Evolutionary conservation across 2,888 invertebrate genomes (phyloP), one percentile per base, ranked within the genome.

Genomic region (Caenorhabditis wallacei): DNA sequence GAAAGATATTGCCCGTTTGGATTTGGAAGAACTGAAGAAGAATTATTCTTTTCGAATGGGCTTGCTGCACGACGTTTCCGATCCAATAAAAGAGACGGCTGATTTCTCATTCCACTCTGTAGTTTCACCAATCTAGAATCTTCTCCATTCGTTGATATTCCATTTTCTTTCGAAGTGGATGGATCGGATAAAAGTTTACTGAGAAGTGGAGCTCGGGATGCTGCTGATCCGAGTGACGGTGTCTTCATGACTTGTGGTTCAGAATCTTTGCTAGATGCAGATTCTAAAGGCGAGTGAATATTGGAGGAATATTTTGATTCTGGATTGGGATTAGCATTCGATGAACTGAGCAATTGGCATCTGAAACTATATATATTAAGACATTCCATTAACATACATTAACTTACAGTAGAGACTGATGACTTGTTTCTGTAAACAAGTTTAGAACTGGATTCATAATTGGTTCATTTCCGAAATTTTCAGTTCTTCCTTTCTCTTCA

Each of bases 401-500:
- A 13, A 13, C 69, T 70, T 30, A 79, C 79, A 79, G 40, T 4
- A 79, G 30, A 5, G 79, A 79, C 11, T 79, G 63, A 24, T 63
- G 63, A n/a, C 48, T 64, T 0, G 79, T 71, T 26, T 79, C 79
- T 1, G 70, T 63, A 63, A 70, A 79, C 37, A 69, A 10, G 22
- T 43, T 69, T 3, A 48, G 35, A 18, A 57, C 51, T 3, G 54
- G 46, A 8, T 63, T 24, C 46, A 56, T 18, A 8, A 48, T 20
- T 16, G 18, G 48, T 13, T 70, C 70, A 10, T 30, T 57, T 30
- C 69, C 69, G 48, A 30, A 70, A n/a, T 22, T 63, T 1, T 83
- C 75, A 1, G 69, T 59, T 43, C 64, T 43, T 20, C 64, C 46
- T 59, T 63, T 83, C 37, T 80, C 83, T 24, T 80, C 82, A 5